Conservation (phyloP, 1,140 invertebrate species). For the Cryptotermes secundus region DNA sequence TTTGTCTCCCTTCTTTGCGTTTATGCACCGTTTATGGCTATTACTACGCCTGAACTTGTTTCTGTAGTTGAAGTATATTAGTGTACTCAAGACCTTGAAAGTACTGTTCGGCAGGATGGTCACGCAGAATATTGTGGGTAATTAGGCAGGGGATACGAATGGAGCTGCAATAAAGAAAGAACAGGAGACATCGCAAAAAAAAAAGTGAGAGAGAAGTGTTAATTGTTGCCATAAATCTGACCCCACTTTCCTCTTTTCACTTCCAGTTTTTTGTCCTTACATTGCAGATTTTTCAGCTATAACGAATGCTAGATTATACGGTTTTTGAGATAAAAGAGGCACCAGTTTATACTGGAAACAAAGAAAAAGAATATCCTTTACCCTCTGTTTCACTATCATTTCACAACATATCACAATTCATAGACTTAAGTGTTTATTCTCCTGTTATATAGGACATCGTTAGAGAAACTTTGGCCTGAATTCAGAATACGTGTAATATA, state of each 20-base stretch:
- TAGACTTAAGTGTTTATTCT: background rate
- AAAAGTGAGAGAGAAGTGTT: background rate
- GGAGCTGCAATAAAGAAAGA: background rate
- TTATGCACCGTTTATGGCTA: background rate
- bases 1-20: background rate
- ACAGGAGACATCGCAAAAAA: background rate
- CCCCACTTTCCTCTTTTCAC: background rate
- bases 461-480: background rate
- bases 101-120: background rate
- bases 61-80: background rate
- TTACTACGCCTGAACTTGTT: background rate
- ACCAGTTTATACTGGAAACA: background rate
- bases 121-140: background rate
- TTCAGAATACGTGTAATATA: background rate
- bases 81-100: background rate
- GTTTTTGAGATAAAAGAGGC: background rate
- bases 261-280: background rate
- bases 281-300: background rate
- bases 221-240: slow-evolving; percentile 13
- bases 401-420: background rate
- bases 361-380: background rate
- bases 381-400: background rate
- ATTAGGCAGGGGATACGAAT: background rate
- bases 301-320: background rate
- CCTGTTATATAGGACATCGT: background rate